A percentile compares a stretch with the other conserved stretches of the same genome.
phyloP scores from a whole-genome alignment of 2,797 vertebrate species.

The Fringilla coelebs region DNA sequence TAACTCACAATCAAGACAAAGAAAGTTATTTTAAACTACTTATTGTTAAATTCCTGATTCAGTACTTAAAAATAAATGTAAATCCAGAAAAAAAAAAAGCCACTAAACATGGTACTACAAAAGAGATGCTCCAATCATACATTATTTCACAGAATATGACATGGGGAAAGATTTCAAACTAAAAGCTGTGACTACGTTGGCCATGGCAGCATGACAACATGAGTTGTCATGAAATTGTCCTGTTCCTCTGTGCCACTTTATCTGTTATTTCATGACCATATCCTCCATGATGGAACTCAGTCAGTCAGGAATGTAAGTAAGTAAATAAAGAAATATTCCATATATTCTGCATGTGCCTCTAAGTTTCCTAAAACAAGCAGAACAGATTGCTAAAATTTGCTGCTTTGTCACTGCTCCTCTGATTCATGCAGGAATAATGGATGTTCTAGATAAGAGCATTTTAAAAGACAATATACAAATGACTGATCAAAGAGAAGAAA shows the following conservation, averaged over 20 bases:
- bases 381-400: not conserved
- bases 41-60: not conserved
- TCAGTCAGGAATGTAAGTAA: not conserved
- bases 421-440: not conserved
- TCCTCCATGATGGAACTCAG: not conserved
- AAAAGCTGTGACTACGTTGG: not conserved
- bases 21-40: not conserved
- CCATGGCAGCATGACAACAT: not conserved
- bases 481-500: not conserved
- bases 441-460: not conserved
- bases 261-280: not conserved
- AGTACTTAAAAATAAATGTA: not conserved
- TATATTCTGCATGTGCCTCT: not conserved
- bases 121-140: not conserved
- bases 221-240: not conserved
- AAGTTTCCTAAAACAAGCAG: not conserved
- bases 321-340: not conserved
- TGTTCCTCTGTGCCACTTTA: not conserved
- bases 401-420: not conserved
- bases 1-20: not conserved
- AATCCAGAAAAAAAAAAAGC: not conserved
- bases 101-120: not conserved
- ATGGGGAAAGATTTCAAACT: not conserved
- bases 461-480: not conserved
- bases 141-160: not conserved